These are phyloP conservation scores for Brachystomella parvula DNA, from an alignment of 1,140 invertebrate genomes.

Conservation along the genomic window DNA sequence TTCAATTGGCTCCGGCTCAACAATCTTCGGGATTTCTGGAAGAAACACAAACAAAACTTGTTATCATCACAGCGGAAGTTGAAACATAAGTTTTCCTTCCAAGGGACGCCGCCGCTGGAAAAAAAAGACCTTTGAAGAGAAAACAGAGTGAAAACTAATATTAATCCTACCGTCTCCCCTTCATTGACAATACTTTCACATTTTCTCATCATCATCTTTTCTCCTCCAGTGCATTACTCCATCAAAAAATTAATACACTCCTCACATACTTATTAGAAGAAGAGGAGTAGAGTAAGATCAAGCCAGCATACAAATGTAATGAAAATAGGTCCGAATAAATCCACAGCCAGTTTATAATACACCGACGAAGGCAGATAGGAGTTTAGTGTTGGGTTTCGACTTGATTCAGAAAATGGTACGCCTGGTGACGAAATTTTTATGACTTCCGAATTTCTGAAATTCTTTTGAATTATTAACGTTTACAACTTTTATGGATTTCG, in stretches of 20 bases:
- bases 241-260: slow-evolving; percentile 4
- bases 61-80: background rate
- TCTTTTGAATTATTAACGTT: too few species aligned
- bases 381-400: too few species aligned
- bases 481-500: too few species aligned
- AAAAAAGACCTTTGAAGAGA: background rate
- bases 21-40: slow-evolving; percentile 39
- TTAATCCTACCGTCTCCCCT: background rate
- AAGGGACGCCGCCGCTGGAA: background rate
- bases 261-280: slow-evolving; percentile 1
- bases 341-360: too few species aligned
- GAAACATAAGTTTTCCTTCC: background rate
- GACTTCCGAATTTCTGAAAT: too few species aligned
- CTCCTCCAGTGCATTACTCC: background rate
- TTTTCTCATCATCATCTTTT: background rate
- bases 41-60: slow-evolving; percentile 10
- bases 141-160: background rate
- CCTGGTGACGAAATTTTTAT: too few species aligned
- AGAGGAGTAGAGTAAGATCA: too few species aligned
- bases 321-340: too few species aligned
- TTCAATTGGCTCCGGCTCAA: slow-evolving; percentile 36
- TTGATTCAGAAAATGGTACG: too few species aligned
- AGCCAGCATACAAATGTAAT: too few species aligned
- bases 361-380: too few species aligned
- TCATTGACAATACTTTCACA: background rate